Evolutionary conservation across 92 coral and sea anemone species (phyloP).

Genomic region (Palythoa grandis): DNA sequence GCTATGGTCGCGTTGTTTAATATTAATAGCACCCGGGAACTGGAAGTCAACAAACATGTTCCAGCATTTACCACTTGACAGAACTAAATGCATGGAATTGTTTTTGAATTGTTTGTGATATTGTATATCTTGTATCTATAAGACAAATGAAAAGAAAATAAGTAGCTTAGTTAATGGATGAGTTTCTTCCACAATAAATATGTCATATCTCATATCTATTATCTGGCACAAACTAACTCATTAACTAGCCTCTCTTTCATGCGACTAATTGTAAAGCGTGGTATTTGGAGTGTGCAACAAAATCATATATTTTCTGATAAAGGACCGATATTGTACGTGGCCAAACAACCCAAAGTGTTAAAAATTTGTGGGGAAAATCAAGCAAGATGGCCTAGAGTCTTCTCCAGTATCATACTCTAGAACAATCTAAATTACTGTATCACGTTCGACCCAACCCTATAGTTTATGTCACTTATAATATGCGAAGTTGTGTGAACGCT

Average conservation of each 20-base stretch:
- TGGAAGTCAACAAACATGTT: constrained; percentile 3
- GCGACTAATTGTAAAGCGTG: neutral
- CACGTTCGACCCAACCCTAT: too few relatives aligned
- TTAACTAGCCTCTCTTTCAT: constrained; percentile 14
- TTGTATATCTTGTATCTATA: neutral
- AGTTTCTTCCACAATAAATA: neutral
- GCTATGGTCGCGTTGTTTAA: constrained; percentile 13
- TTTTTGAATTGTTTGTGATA: neutral
- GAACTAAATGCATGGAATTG: neutral
- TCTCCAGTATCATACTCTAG: neutral
- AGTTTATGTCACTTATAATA: neutral
- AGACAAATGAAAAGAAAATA: neutral
- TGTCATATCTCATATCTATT: neutral
- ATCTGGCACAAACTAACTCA: neutral
- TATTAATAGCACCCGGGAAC: constrained; percentile 17
- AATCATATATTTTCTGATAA: neutral
- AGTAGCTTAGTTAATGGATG: neutral
- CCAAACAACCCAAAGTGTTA: neutral
- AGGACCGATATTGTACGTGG: neutral
- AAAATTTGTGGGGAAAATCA: constrained; percentile 2
- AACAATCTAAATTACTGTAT: too few relatives aligned
- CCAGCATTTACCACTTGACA: constrained; percentile 14
- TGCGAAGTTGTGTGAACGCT: neutral
- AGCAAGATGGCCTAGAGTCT: neutral
- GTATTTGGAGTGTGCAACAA: neutral